These are phyloP conservation scores for Eonycteris spelaea DNA, from an alignment of 2,113 vertebrate genomes.

Conservation along the genomic window DNA sequence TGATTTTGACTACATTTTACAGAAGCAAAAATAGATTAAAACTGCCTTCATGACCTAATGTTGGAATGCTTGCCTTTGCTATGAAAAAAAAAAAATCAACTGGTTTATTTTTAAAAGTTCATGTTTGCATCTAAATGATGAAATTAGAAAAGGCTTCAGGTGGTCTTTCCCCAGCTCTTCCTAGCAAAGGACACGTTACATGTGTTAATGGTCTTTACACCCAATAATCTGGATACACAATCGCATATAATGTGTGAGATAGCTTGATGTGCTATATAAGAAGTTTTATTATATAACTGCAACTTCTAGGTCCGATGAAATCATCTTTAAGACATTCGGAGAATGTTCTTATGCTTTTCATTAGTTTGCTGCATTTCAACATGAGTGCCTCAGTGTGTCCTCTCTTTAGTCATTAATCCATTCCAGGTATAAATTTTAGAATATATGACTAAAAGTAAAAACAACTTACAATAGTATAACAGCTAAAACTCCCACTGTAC, in stretches of 20 bases:
- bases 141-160: not conserved
- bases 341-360: not conserved
- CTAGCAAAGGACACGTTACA: not conserved
- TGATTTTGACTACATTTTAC: conserved; percentile 24
- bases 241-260: not conserved
- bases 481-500: not conserved
- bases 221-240: not conserved
- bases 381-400: not conserved
- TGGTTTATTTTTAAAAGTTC: conserved; percentile 54
- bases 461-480: not conserved
- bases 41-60: conserved; percentile 54
- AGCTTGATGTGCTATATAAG: not conserved
- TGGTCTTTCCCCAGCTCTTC: not conserved
- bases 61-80: conserved; percentile 51
- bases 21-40: conserved; percentile 59
- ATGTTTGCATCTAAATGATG: conserved; percentile 37
- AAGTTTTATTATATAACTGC: not conserved
- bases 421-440: not conserved
- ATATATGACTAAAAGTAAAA: not conserved
- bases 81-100: conserved; percentile 3
- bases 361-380: not conserved
- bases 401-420: not conserved
- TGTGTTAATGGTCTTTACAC: not conserved
- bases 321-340: conserved; percentile 7
- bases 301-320: not conserved